These are phyloP conservation scores for Seira sanloemensis DNA, from an alignment of 2,888 invertebrate species.

Conservation along the genomic window DNA sequence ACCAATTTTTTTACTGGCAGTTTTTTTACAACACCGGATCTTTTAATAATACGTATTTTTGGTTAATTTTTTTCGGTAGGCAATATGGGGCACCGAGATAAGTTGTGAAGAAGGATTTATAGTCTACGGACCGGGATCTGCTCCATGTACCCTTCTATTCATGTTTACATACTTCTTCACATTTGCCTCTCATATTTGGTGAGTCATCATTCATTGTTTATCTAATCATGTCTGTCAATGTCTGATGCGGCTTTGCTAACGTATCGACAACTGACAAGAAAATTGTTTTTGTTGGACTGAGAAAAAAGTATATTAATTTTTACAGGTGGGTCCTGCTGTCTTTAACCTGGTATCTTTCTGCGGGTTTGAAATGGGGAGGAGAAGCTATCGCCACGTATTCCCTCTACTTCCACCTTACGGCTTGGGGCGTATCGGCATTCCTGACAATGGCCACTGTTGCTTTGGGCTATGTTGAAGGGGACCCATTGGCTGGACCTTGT, in stretches of 20 bases:
- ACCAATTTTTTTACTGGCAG: not conserved
- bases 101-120: constrained; percentile 72
- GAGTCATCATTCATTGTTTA: constrained; percentile 33
- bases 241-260: not conserved
- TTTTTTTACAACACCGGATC: not conserved
- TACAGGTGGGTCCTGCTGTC: constrained; percentile 95
- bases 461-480: constrained; percentile 95
- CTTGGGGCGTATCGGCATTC: constrained; percentile 98
- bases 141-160: constrained; percentile 91
- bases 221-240: not conserved
- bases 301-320: constrained; percentile 15
- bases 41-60: constrained; percentile 11
- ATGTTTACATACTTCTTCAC: constrained; percentile 95
- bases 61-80: constrained; percentile 56
- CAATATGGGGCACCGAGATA: constrained; percentile 73
- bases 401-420: constrained; percentile 96
- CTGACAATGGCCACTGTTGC: constrained; percentile 96
- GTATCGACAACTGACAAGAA: not conserved
- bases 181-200: constrained; percentile 76
- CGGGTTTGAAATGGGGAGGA: constrained; percentile 97
- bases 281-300: not conserved
- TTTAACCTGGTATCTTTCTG: constrained; percentile 96
- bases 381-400: constrained; percentile 98
- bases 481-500: constrained; percentile 72
- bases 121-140: constrained; percentile 73